Conservation (phyloP, 2,797 vertebrate species). For the Pantherophis vulpinus region DNA sequence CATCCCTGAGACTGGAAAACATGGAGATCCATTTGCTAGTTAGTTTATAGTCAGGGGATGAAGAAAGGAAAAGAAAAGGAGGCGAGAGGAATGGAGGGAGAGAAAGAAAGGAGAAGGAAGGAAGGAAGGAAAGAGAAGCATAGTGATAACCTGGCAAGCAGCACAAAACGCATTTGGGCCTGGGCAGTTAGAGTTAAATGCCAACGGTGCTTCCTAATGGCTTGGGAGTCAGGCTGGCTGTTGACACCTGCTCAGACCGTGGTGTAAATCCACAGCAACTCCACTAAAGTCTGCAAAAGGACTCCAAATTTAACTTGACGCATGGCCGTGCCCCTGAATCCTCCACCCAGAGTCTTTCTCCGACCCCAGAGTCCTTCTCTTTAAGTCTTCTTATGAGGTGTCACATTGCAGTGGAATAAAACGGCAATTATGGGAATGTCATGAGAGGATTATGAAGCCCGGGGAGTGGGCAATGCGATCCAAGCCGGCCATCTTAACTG, state of each 20-base stretch:
- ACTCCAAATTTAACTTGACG: neutral
- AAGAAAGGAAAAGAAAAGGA: neutral
- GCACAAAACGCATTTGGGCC: neutral
- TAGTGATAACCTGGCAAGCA: neutral
- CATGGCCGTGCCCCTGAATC: neutral
- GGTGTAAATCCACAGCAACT: conserved; percentile 19
- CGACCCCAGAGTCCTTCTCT: neutral
- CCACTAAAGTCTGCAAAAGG: neutral
- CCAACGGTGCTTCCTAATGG: neutral
- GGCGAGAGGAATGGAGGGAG: too few species aligned
- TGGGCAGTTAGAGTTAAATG: neutral
- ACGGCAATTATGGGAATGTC: neutral
- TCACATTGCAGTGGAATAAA: conserved; percentile 2
- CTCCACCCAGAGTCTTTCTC: neutral
- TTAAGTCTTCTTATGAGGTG: neutral
- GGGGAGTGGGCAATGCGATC: neutral
- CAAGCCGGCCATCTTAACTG: neutral
- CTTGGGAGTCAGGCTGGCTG: neutral
- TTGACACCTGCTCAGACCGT: neutral
- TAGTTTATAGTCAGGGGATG: too few species aligned
- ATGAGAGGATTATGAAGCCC: neutral
- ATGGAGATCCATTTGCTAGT: neutral
- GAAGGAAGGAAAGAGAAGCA: too few species aligned
- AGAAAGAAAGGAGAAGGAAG: too few species aligned
- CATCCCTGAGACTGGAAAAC: neutral